Evolutionary conservation across 1,140 invertebrate species (phyloP).

Genomic region (Papilio polytes): DNA sequence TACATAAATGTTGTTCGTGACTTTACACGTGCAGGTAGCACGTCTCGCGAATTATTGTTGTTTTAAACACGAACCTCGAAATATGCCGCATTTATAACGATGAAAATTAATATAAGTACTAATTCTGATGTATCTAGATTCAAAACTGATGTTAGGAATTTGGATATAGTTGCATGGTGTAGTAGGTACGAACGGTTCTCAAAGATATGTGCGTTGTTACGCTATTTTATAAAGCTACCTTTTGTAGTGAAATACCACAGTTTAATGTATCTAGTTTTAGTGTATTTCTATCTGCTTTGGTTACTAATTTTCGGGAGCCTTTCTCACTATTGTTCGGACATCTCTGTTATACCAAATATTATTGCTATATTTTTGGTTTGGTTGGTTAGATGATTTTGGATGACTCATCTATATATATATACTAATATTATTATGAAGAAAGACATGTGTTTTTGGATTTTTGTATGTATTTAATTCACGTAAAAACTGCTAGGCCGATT

Average conservation of each 20-base stretch:
- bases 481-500: too few relatives aligned
- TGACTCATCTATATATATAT: too few relatives aligned
- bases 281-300: too few relatives aligned
- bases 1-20: slow-evolving; percentile 6
- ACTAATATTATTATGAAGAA: too few relatives aligned
- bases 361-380: too few relatives aligned
- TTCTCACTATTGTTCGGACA: too few relatives aligned
- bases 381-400: neutral
- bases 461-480: too few relatives aligned
- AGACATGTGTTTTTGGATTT: too few relatives aligned
- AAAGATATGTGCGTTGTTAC: neutral
- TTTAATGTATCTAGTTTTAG: too few relatives aligned
- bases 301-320: too few relatives aligned
- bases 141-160: neutral
- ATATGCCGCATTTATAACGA: neutral
- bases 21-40: slow-evolving; percentile 15
- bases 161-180: neutral
- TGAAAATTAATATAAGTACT: neutral
- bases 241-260: neutral
- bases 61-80: neutral
- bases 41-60: slow-evolving; percentile 9
- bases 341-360: too few relatives aligned
- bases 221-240: neutral
- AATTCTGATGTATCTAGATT: neutral
- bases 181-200: neutral